Conservation (phyloP, 2,888 invertebrate species). For the Formica aserva region DNA sequence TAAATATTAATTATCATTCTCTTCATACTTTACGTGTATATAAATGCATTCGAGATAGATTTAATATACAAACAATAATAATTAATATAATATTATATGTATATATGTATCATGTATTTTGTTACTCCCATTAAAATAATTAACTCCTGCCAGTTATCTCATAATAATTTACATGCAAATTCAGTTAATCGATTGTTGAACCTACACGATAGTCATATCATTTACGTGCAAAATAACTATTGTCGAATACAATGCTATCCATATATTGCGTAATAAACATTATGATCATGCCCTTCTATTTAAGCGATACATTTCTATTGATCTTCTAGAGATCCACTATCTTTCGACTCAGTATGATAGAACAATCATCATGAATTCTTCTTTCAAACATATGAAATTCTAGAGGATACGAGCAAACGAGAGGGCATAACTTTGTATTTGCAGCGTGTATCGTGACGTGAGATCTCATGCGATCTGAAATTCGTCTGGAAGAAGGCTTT, state of each 20-base stretch:
- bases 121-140: constrained; percentile 46
- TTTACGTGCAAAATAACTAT: neutral
- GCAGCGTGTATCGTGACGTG: constrained; percentile 32
- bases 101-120: constrained; percentile 2
- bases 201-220: neutral
- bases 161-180: constrained; percentile 36
- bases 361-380: constrained; percentile 29
- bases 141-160: constrained; percentile 30
- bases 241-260: constrained; percentile 4
- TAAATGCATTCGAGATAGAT: neutral
- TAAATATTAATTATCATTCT: constrained; percentile 39
- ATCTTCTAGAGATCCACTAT: neutral
- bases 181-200: constrained; percentile 32
- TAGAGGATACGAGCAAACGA: constrained; percentile 23
- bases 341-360: neutral
- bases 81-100: constrained; percentile 30
- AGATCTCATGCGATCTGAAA: constrained; percentile 44
- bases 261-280: constrained; percentile 19
- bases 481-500: constrained; percentile 58
- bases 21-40: neutral
- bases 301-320: neutral
- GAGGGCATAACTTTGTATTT: constrained; percentile 32
- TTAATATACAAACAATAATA: constrained; percentile 23
- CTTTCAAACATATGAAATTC: constrained; percentile 32
- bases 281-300: constrained; percentile 1